Evolutionary conservation across 2,797 vertebrate genomes (phyloP).

Genomic region (Ficedula albicollis): DNA sequence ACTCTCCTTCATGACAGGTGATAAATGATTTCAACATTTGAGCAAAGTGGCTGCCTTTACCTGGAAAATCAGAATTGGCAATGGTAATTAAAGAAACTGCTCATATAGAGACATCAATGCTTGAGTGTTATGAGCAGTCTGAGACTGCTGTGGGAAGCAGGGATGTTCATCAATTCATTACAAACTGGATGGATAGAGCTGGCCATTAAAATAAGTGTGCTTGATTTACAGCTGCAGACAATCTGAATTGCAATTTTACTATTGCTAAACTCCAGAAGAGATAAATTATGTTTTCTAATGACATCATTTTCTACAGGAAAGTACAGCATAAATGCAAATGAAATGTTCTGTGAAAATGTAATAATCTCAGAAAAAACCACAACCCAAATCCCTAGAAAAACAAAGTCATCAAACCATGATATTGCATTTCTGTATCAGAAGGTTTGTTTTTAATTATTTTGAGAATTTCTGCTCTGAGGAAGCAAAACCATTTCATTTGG

Average conservation of each 20-base stretch:
- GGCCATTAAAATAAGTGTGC: neutral
- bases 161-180: neutral
- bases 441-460: neutral
- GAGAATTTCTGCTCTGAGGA: neutral
- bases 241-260: neutral
- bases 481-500: neutral
- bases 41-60: neutral
- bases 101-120: conserved; percentile 5
- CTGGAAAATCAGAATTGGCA: conserved; percentile 48
- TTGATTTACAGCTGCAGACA: neutral
- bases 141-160: neutral
- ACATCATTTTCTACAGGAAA: neutral
- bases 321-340: neutral
- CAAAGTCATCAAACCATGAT: neutral
- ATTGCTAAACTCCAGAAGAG: neutral
- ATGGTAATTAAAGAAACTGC: conserved; percentile 3
- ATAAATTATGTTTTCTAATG: neutral
- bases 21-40: conserved; percentile 2
- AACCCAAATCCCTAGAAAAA: neutral
- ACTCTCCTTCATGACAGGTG: neutral
- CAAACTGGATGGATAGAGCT: neutral
- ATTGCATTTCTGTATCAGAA: neutral
- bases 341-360: neutral
- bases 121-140: neutral
- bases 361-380: neutral